Percentiles rank a stretch among this genome's conserved stretches.
Conservation (phyloP, 2,888 invertebrate species). For the Aspidiotus destructor region DNA sequence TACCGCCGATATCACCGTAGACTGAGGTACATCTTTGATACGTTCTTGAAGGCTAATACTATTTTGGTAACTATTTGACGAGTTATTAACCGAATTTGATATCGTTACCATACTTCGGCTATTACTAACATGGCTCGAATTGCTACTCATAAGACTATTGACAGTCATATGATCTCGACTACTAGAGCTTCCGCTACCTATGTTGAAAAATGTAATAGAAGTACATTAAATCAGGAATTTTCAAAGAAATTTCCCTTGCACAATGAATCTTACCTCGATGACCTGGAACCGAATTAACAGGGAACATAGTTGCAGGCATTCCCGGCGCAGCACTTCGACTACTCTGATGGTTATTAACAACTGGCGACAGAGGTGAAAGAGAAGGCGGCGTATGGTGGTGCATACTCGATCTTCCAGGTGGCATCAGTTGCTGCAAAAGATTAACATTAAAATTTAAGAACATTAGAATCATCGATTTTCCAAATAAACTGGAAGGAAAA, state of each 20-base stretch:
- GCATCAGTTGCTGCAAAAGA: slow-evolving; percentile 28
- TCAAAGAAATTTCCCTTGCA: too few relatives aligned
- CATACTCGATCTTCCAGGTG: slow-evolving; percentile 15
- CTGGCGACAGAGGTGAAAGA: slow-evolving; percentile 34
- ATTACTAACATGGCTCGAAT: slow-evolving; percentile 4
- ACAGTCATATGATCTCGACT: slow-evolving; percentile 5
- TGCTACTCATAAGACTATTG: slow-evolving; percentile 1
- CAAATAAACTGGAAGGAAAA: neutral
- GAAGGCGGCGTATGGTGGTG: slow-evolving; percentile 11
- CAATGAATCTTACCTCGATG: slow-evolving; percentile 7
- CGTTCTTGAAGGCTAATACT: slow-evolving; percentile 34
- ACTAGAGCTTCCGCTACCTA: slow-evolving; percentile 3
- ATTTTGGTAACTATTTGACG: slow-evolving; percentile 26
- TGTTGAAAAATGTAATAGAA: neutral
- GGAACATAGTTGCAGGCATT: slow-evolving; percentile 44
- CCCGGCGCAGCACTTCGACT: slow-evolving; percentile 44
- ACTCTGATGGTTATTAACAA: slow-evolving; percentile 44
- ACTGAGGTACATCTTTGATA: slow-evolving; percentile 31
- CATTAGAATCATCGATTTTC: neutral
- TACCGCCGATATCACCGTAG: slow-evolving; percentile 24
- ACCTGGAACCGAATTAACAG: slow-evolving; percentile 19
- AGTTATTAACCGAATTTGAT: slow-evolving; percentile 22
- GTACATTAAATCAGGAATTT: neutral
- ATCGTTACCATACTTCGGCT: slow-evolving; percentile 6
- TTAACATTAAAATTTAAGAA: neutral